Evolutionary conservation across 2,888 invertebrate genomes (phyloP).

Genomic region (Colostygia pectinataria): DNA sequence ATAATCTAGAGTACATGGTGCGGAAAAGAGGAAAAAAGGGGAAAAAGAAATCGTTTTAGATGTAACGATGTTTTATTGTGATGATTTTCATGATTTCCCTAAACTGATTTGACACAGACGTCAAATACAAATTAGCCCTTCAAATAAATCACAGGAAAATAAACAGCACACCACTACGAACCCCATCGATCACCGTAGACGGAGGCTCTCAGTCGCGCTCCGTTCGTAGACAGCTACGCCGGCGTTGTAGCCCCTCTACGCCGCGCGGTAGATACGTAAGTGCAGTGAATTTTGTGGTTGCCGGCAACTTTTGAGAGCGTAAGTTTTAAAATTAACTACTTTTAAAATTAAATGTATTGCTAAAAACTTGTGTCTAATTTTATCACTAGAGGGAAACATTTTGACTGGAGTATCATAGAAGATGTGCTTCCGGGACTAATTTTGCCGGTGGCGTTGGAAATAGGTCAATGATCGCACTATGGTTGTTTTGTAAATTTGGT

Average conservation of each 20-base stretch:
- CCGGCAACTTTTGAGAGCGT: conserved; percentile 13
- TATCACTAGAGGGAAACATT: background rate
- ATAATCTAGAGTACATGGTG: too few species aligned
- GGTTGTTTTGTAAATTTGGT: conserved; percentile 8
- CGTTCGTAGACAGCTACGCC: conserved; percentile 63
- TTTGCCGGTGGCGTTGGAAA: conserved; percentile 16
- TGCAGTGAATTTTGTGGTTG: conserved; percentile 41
- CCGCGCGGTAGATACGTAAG: conserved; percentile 33
- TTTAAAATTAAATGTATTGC: too few species aligned
- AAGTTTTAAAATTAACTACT: conserved; percentile 7
- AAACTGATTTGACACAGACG: conserved; percentile 4
- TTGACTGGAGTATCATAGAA: background rate
- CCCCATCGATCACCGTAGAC: conserved; percentile 51
- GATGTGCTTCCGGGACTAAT: conserved; percentile 15
- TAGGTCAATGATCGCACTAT: conserved; percentile 30
- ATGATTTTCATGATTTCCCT: background rate
- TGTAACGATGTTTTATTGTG: background rate
- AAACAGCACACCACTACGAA: conserved; percentile 36
- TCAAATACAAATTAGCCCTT: conserved; percentile 30
- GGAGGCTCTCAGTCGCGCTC: conserved; percentile 57
- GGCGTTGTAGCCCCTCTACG: conserved; percentile 46
- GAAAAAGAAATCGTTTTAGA: too few species aligned
- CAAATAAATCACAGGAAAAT: conserved; percentile 37
- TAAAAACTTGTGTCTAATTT: too few species aligned
- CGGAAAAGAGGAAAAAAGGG: too few species aligned